These are phyloP conservation scores for Sabatieria punctata DNA, from an alignment of 2,888 invertebrate species.

Conservation along the genomic window DNA sequence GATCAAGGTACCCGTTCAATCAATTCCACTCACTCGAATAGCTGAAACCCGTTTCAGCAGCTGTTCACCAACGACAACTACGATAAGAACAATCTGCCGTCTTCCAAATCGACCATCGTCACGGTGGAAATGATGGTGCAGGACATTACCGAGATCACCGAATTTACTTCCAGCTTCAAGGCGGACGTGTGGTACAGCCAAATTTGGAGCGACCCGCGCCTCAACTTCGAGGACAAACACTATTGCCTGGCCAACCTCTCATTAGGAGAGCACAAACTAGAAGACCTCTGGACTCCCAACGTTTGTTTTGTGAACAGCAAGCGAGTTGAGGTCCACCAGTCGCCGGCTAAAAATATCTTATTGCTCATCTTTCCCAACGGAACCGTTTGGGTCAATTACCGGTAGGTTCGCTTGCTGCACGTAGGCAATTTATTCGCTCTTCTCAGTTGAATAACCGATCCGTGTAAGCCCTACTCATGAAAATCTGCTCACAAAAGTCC, in stretches of 20 bases:
- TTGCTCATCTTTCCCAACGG: constrained; percentile 29
- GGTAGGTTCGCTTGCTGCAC: not conserved
- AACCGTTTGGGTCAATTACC: constrained; percentile 21
- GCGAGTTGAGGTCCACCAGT: constrained; percentile 28
- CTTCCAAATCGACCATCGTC: constrained; percentile 23
- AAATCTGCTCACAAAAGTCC: not conserved
- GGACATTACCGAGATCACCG: constrained; percentile 26
- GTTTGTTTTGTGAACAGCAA: constrained; percentile 31
- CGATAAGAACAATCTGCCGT: constrained; percentile 29
- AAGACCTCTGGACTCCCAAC: constrained; percentile 29
- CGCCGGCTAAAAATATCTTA: constrained; percentile 27
- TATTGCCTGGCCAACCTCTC: constrained; percentile 21
- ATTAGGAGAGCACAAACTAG: constrained; percentile 24
- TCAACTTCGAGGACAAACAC: constrained; percentile 20
- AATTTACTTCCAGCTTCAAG: constrained; percentile 23
- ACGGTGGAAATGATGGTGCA: constrained; percentile 29
- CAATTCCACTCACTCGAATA: no score
- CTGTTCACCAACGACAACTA: constrained; percentile 11
- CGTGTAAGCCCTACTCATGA: not conserved
- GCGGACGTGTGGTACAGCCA: constrained; percentile 29
- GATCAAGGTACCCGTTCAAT: no score
- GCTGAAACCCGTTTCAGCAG: not conserved
- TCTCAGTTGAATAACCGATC: no score
- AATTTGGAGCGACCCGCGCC: constrained; percentile 28
- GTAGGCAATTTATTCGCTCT: no score